These are phyloP conservation scores for Clarias laeviceps DNA, from an alignment of 2,797 vertebrate species.

Conservation along the genomic window DNA sequence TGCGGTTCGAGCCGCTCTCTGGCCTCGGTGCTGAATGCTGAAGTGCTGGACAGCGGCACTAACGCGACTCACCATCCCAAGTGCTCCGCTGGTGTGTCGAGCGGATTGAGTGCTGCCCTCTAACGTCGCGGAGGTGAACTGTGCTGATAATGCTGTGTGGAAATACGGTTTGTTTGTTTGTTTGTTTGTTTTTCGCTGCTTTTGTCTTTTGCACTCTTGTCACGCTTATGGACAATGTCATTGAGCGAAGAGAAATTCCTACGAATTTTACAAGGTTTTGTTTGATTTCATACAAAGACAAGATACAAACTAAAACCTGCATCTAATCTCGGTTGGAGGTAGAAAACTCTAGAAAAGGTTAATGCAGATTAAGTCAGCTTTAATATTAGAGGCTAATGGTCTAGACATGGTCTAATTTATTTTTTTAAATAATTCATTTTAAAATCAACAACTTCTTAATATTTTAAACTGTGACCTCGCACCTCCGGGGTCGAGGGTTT, in stretches of 20 bases:
- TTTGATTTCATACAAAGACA: not conserved
- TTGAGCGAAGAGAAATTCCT: not conserved
- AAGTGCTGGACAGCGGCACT: slow-evolving; percentile 81
- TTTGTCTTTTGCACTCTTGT: not conserved
- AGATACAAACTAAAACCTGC: not conserved
- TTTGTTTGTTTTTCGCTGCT: not conserved
- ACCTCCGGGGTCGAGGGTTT: too few relatives aligned
- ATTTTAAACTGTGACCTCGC: too few relatives aligned
- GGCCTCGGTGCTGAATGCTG: slow-evolving; percentile 66
- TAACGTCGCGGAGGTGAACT: slow-evolving; percentile 28
- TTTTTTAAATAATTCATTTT: too few relatives aligned
- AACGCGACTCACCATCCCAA: slow-evolving; percentile 53
- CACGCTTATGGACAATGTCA: too few relatives aligned
- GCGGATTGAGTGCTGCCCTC: slow-evolving; percentile 55
- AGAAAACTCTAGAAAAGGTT: not conserved
- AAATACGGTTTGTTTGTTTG: too few relatives aligned
- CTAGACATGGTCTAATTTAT: too few relatives aligned
- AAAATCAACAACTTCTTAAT: too few relatives aligned
- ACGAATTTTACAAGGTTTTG: not conserved
- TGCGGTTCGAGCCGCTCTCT: slow-evolving; percentile 3
- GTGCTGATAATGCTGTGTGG: not conserved
- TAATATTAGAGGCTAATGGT: not conserved
- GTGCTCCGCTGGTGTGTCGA: slow-evolving; percentile 40
- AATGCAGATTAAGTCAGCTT: not conserved
- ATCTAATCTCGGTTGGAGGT: not conserved